Evolutionary conservation across 2,888 invertebrate species (phyloP).

Genomic region (Neelides folsomi): DNA sequence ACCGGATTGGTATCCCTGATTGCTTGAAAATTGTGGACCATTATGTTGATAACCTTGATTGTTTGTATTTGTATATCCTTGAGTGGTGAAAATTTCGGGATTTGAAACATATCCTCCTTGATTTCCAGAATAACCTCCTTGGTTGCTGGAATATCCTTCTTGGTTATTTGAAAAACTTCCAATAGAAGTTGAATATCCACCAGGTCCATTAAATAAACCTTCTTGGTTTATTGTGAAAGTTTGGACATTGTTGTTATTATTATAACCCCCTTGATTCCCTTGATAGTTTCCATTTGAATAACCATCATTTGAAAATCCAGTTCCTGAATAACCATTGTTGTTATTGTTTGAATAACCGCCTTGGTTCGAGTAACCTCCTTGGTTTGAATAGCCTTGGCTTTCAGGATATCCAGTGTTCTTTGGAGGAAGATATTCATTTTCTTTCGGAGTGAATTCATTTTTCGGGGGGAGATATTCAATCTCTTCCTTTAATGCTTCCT

Average conservation of each 20-base stretch:
- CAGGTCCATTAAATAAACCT: no score
- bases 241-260: no score
- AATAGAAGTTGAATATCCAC: no score
- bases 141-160: no score
- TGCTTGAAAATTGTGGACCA: conserved; percentile 1
- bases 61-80: no score
- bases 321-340: neutral
- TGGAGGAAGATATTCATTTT: conserved; percentile 4
- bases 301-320: no score
- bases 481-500: neutral
- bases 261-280: no score
- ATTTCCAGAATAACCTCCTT: neutral
- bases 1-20: conserved; percentile 1
- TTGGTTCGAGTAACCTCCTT: neutral
- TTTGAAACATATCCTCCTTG: neutral
- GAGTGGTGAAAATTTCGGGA: neutral
- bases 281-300: no score
- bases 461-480: neutral
- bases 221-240: no score
- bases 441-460: conserved; percentile 4
- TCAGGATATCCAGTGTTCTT: conserved; percentile 1
- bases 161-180: no score
- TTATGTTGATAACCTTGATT: neutral
- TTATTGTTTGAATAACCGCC: neutral
- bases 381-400: no score